These are phyloP conservation scores for Phymatocera aterrima DNA, from an alignment of 2,888 invertebrate genomes.

Conservation along the genomic window DNA sequence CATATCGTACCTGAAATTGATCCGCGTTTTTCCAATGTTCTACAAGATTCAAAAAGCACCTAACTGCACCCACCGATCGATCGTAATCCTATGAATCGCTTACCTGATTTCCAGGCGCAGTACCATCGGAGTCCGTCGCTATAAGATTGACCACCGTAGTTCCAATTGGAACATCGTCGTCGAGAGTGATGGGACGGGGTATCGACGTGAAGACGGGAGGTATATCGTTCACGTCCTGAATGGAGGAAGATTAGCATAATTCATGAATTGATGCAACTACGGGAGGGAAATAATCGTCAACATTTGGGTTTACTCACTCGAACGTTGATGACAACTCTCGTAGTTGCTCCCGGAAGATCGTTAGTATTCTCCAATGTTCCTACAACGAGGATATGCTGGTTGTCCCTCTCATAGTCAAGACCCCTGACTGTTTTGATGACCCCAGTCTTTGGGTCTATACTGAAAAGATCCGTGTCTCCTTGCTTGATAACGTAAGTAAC, in stretches of 20 bases:
- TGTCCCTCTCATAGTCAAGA: conserved; percentile 87
- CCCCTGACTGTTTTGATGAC: conserved; percentile 85
- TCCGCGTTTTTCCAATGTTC: neutral
- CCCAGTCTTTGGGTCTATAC: conserved; percentile 88
- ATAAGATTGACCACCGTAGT: conserved; percentile 86
- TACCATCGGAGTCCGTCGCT: conserved; percentile 90
- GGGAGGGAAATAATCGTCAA: no score
- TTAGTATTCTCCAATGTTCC: conserved; percentile 90
- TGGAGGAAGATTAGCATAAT: conserved; percentile 34
- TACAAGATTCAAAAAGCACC: neutral
- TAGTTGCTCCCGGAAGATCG: conserved; percentile 82
- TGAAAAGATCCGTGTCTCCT: conserved; percentile 89
- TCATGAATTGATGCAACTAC: no score
- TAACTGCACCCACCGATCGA: neutral
- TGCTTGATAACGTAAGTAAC: conserved; percentile 90
- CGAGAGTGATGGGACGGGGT: conserved; percentile 88
- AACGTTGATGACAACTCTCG: conserved; percentile 84
- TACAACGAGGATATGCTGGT: conserved; percentile 84
- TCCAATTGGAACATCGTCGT: conserved; percentile 90
- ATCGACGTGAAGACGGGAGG: conserved; percentile 91
- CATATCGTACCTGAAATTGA: conserved; percentile 79
- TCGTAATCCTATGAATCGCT: neutral
- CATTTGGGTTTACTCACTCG: conserved; percentile 74
- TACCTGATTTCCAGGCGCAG: conserved; percentile 88
- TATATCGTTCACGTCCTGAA: conserved; percentile 90